These are phyloP conservation scores for Remorina albescens DNA, from an alignment of 2,797 vertebrate species.

Conservation along the genomic window DNA sequence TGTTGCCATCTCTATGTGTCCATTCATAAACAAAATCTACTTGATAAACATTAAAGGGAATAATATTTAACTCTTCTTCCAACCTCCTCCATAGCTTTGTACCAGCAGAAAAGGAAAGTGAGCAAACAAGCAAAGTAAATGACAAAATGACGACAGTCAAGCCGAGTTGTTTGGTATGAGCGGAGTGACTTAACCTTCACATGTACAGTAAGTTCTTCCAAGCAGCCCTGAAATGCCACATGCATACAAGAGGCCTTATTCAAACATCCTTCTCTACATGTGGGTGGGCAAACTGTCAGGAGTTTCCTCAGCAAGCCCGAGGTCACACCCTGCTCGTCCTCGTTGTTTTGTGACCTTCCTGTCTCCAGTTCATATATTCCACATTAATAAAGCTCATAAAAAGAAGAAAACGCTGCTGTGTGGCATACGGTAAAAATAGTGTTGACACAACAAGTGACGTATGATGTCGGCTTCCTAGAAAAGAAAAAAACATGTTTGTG, in stretches of 20 bases:
- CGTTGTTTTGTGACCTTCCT: constrained; percentile 54
- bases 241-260: constrained; percentile 62
- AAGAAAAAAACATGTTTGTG: constrained; percentile 3
- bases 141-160: constrained; percentile 8
- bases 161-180: constrained; percentile 1
- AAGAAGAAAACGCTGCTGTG: constrained; percentile 30
- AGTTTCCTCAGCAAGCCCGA: constrained; percentile 45
- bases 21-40: not conserved
- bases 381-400: constrained; percentile 45
- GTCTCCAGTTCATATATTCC: constrained; percentile 57
- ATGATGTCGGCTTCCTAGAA: constrained; percentile 33
- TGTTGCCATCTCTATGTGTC: not conserved
- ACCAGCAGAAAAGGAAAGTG: constrained; percentile 20
- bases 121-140: not conserved
- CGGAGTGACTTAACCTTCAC: constrained; percentile 29
- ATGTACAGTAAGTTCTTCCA: constrained; percentile 63
- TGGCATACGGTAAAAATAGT: constrained; percentile 27
- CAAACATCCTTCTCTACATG: constrained; percentile 57
- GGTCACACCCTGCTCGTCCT: constrained; percentile 64
- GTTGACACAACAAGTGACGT: constrained; percentile 42
- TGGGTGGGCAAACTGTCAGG: constrained; percentile 48
- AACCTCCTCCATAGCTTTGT: not conserved
- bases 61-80: not conserved
- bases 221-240: constrained; percentile 53
- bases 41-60: not conserved